phyloP scores from a whole-genome alignment of 2,797 vertebrate species.

The Hafferia zeledoni region DNA sequence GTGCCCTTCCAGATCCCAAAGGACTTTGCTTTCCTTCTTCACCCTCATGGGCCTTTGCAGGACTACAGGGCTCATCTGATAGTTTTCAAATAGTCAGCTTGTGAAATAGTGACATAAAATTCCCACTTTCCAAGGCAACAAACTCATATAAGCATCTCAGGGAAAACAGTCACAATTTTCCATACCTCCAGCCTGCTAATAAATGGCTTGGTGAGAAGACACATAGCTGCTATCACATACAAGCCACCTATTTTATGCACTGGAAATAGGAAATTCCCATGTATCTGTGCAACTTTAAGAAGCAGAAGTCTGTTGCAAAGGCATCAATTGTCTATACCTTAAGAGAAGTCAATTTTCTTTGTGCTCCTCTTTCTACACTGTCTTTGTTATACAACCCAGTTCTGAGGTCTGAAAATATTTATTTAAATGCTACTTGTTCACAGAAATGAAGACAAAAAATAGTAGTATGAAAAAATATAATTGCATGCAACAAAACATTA shows the following conservation, averaged over 20 bases:
- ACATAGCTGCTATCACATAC: neutral
- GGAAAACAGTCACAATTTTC: neutral
- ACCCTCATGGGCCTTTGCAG: neutral
- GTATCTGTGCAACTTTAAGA: neutral
- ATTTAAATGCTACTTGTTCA: neutral
- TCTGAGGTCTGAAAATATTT: neutral
- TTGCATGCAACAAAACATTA: neutral
- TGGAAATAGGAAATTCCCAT: neutral
- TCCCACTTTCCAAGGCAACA: neutral
- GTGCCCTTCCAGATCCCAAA: neutral
- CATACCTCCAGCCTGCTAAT: neutral
- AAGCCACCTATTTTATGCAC: neutral
- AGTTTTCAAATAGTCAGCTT: neutral
- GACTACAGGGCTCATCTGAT: neutral
- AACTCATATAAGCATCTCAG: neutral
- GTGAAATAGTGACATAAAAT: neutral
- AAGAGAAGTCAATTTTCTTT: neutral
- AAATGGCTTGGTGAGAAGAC: neutral
- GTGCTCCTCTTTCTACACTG: neutral
- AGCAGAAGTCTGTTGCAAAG: neutral
- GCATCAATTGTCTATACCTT: neutral
- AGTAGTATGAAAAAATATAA: neutral
- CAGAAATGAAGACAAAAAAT: neutral
- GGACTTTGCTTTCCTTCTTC: neutral
- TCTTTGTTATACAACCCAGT: neutral